Base-by-base conservation (phyloP, 1,140 invertebrate genomes). In the Drosophila busckii region DNA sequence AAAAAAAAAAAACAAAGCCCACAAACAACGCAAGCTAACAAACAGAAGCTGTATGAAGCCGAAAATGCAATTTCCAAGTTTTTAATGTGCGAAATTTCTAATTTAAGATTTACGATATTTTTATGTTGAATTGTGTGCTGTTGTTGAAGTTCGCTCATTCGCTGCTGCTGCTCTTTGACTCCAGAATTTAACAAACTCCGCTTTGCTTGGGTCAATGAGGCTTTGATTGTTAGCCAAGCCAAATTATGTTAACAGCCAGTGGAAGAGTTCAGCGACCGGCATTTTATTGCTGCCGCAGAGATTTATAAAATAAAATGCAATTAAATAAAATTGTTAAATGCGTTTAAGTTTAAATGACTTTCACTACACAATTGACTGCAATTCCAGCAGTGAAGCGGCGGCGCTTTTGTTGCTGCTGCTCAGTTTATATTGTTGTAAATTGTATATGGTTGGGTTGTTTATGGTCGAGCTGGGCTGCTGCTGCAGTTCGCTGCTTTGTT, bases 101-200 rank as follows among this genome's bases (percentile, higher is more conserved):
- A 82, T 82, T 82, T 82, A 82, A 82, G 75, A 82, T 82, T 82
- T 82, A 82, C 75, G 75, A 82, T 82, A 82, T 82, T 82, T 82
- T 82, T 82, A 82, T 82, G 75, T 82, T 60, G 75, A 82, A 82
- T 22, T 38, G 22, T 32, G n/a, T 41, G 12, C 13, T 15, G 19
- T 23, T 34, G 32, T 28, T 63, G 73, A 80, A 68, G 67, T 80
- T 78, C 58, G 67, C 67, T 71, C 71, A 71, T 78, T 78, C 67
- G 78, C 71, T 28, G 56, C 26, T 16, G 34, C 64, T 80, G 73
- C 67, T 78, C 67, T 78, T 78, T 54, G 73, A 64, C 68, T 80
- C 75, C 10, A n/a, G 65, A 82, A 75, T 82, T 61, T 49, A 38
- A n/a, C n/a, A n/a, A n/a, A n/a, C 61, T 56, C 61, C 48, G 58